Conservation (phyloP, 2,888 invertebrate species). For the Diaphora mendica region DNA sequence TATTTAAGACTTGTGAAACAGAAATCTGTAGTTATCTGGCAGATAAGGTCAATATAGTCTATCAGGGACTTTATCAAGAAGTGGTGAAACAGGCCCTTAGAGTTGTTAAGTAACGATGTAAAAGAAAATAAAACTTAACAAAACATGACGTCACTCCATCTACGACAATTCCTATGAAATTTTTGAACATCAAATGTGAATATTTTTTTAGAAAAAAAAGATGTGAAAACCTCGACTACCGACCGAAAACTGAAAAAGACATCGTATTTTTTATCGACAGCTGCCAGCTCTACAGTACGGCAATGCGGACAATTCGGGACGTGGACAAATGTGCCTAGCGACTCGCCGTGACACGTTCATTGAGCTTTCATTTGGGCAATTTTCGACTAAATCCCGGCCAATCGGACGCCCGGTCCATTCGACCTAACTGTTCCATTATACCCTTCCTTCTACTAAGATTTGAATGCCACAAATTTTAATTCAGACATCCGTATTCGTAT, state of each 20-base stretch:
- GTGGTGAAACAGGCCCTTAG: no score
- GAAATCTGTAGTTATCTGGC: no score
- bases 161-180: not conserved
- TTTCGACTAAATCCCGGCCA: slow-evolving; percentile 82
- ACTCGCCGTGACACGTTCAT: slow-evolving; percentile 84
- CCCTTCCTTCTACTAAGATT: slow-evolving; percentile 53
- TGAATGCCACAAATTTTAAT: slow-evolving; percentile 23
- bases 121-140: not conserved
- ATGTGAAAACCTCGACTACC: not conserved
- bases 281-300: slow-evolving; percentile 71
- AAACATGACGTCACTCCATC: not conserved
- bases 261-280: slow-evolving; percentile 50
- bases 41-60: no score
- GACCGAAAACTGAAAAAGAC: slow-evolving; percentile 7
- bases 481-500: not conserved
- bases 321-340: slow-evolving; percentile 82
- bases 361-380: slow-evolving; percentile 86
- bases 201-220: not conserved
- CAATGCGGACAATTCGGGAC: slow-evolving; percentile 84
- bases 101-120: not conserved
- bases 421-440: slow-evolving; percentile 72
- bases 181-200: not conserved
- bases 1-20: no score
- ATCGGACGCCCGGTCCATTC: slow-evolving; percentile 66
- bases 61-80: no score